Evolutionary conservation across 2,888 invertebrate species (phyloP), one percentile per base, ranked within the genome.

Genomic region (Hydroisotoma schaefferi): DNA sequence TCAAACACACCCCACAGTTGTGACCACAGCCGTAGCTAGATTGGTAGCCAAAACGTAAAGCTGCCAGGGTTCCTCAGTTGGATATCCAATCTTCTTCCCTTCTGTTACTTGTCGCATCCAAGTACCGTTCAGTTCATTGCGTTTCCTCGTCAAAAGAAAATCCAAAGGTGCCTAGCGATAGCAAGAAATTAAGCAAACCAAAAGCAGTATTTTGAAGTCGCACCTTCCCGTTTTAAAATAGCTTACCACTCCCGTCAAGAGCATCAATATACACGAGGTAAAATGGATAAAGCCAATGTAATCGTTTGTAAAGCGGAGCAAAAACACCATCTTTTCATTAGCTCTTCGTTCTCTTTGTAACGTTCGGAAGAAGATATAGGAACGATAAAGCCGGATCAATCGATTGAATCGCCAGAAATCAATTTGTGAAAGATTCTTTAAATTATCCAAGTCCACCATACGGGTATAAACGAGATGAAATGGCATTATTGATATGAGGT

Each of bases 1-100:
- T 5, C 22, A 18, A 6, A 25, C 49, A 3, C 8, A 71, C 65
- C 71, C 71, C 10, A 68, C 67, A 5, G 69, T 71, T 2, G 71
- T 69, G 29, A 71, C 60, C 1, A 65, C 49, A 37, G 65, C 67
- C 1, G 67, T 61, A 0, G 67, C 56, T 40, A 68, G 68, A 23
- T 59, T 44, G 1, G 60, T 22, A 10, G 66, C 49, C 6, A 71
- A 33, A 18, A 67, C 59, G 37, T 65, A 69, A 25, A 66, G 59
- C 26, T 68, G 65, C 27, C 38, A 54, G 0, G 67, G 64, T 1
- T 49, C 27, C 23, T 52, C 23, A 2, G 28, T 58, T 5, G 48
- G 54, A 44, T 62, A 68, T 29, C 57, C 57, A 0, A 48, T 51
- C 51, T 68, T 65, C 12, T 59, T 59, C 40, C 40, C 40, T 8